Base-by-base conservation (phyloP, 92 coral and sea anemone genomes). In the Pocillopora meandrina region DNA sequence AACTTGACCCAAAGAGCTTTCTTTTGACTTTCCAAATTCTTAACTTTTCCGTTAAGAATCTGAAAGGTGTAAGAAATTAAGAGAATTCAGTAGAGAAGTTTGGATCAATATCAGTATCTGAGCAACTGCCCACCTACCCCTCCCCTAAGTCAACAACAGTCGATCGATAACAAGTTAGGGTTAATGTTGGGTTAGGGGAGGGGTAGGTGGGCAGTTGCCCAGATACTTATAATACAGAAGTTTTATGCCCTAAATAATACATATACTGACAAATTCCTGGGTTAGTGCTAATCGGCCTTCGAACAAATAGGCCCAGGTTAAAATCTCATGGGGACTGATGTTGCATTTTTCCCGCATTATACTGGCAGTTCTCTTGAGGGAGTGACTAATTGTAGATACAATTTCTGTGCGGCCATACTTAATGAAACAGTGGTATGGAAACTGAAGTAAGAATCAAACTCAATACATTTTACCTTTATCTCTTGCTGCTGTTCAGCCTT, bases 21-120 rank as follows among this genome's bases (percentile, higher is more conserved):
- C 65, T 36, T 81, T 12, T 69, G 76, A 9, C 59, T 70, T 31
- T 81, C 85, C 1, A 81, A 70, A 20, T 57, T 81, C 65, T 58
- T 81, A 3, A 81, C 69, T 71, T 70, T 81, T 7, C 76, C 85
- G 33, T 81, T 65, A 2, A 81, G 77, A 56, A 76, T 69, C 85
- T 81, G 6, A 42, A 42, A 42, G 52, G 52, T 42, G 52, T 42
- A 42, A 3, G 31, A 26, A 26, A 26, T 26, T 26, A 0, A 26
- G 31, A 26, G 0, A 26, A 26, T 26, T 26, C 31, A 26, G 67
- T 71, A 57, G 64, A 61, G 14, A 57, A 61, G 17, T 5, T 2
- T 4, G 7, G 18, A 65, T 72, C 56, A 26, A 26, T 26, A 26
- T 26, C 31, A 26, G 31, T 26, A 26, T 26, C 31, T 26, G 31